Evolutionary conservation across 2,113 vertebrate genomes (phyloP).

Genomic region (Triplophysa tibetana): DNA sequence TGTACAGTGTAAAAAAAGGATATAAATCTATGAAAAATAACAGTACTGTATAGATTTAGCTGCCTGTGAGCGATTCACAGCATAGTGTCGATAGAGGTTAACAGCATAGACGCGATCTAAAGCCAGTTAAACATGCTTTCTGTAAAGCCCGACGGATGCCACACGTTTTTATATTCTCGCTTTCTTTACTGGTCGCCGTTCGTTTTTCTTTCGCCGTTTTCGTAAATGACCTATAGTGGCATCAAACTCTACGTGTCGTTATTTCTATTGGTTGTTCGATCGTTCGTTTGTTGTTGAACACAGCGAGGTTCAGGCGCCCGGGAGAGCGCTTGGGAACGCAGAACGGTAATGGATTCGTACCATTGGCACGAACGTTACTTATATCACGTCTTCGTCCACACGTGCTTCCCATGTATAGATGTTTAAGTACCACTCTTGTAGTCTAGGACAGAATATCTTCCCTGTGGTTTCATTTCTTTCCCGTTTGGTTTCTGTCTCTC

Average conservation of each 20-base stretch:
- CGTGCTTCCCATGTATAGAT: slow-evolving; percentile 12
- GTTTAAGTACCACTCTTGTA: slow-evolving; percentile 12
- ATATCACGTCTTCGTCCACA: neutral
- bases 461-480: neutral
- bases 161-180: slow-evolving; percentile 70
- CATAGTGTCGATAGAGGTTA: slow-evolving; percentile 77
- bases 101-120: slow-evolving; percentile 72
- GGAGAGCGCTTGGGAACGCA: slow-evolving; percentile 79
- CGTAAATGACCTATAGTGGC: slow-evolving; percentile 63
- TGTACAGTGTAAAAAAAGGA: slow-evolving; percentile 83
- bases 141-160: slow-evolving; percentile 66
- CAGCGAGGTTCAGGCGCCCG: slow-evolving; percentile 78
- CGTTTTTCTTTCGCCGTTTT: slow-evolving; percentile 62
- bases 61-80: slow-evolving; percentile 77
- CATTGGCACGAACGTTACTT: too few species aligned
- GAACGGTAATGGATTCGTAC: slow-evolving; percentile 56
- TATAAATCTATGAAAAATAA: slow-evolving; percentile 80
- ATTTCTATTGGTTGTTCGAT: slow-evolving; percentile 65
- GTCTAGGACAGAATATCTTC: too few species aligned
- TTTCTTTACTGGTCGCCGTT: slow-evolving; percentile 59
- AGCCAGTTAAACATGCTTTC: slow-evolving; percentile 75
- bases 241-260: slow-evolving; percentile 68
- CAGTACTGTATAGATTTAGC: slow-evolving; percentile 85
- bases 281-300: slow-evolving; percentile 64
- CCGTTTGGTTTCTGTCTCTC: neutral